These are phyloP conservation scores for Brachionus paranguensis DNA, from an alignment of 1,140 invertebrate species.

Conservation along the genomic window DNA sequence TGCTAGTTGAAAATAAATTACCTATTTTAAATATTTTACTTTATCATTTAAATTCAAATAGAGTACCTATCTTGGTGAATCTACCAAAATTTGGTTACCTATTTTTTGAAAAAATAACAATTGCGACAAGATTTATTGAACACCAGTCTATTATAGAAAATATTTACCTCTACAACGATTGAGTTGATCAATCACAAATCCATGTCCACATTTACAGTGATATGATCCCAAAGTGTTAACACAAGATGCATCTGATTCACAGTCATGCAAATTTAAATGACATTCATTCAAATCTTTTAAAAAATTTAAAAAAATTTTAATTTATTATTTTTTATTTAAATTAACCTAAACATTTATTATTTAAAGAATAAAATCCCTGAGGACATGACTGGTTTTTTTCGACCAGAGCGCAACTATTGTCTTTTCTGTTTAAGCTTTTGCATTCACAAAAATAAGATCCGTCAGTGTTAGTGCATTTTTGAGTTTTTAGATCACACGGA, in stretches of 20 bases:
- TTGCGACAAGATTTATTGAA: too few relatives aligned
- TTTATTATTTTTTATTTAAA: neutral
- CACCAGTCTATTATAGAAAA: neutral
- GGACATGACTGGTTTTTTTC: neutral
- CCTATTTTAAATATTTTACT: too few relatives aligned
- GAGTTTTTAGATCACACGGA: neutral
- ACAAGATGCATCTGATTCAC: neutral
- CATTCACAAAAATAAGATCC: conserved; percentile 28
- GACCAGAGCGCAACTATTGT: neutral
- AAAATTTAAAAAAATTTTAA: neutral
- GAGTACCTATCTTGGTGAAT: too few relatives aligned
- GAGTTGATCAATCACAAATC: neutral
- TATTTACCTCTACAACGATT: neutral
- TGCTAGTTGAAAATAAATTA: too few relatives aligned
- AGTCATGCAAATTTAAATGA: neutral
- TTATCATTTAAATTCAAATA: too few relatives aligned
- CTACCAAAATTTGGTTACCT: too few relatives aligned
- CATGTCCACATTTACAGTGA: conserved; percentile 1
- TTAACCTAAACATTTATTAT: neutral
- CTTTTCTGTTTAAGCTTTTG: neutral
- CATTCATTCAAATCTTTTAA: conserved; percentile 21
- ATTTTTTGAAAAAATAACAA: too few relatives aligned
- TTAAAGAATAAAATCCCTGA: neutral
- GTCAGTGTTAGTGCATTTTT: neutral
- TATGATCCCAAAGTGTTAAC: conserved; percentile 20